These are phyloP conservation scores for Paraescarpia echinospica DNA, from an alignment of 1,140 invertebrate genomes.

Conservation along the genomic window DNA sequence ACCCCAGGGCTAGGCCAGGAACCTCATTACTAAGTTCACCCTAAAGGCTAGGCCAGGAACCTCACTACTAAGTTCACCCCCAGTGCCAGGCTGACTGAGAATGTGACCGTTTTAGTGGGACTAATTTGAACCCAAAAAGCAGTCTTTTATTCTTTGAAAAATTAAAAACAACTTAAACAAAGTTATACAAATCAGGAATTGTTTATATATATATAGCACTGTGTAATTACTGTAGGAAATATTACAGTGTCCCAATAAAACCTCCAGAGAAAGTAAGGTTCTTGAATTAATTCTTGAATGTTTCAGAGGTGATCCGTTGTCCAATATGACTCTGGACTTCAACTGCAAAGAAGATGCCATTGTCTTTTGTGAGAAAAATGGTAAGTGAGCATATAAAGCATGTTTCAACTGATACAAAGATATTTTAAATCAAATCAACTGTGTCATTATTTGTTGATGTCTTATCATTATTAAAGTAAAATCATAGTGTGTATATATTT, in stretches of 20 bases:
- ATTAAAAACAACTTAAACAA: background rate
- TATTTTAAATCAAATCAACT: too few relatives aligned
- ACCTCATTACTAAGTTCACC: too few relatives aligned
- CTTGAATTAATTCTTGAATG: background rate
- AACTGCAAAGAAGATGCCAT: conserved; percentile 82
- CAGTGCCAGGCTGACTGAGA: too few relatives aligned
- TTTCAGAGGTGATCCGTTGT: conserved; percentile 88
- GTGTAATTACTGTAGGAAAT: conserved; percentile 24
- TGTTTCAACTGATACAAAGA: conserved; percentile 4
- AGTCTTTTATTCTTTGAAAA: background rate
- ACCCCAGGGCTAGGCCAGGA: too few relatives aligned
- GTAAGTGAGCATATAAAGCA: conserved; percentile 48
- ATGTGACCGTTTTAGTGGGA: too few relatives aligned
- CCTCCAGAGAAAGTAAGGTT: too few relatives aligned
- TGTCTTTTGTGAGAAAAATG: conserved; percentile 91
- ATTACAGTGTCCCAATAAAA: conserved; percentile 36
- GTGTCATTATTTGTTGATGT: too few relatives aligned
- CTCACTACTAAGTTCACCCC: too few relatives aligned
- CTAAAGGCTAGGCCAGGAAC: too few relatives aligned
- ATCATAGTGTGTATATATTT: too few relatives aligned
- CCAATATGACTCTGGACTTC: conserved; percentile 85
- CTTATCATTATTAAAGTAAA: too few relatives aligned
- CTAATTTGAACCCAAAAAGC: too few relatives aligned
- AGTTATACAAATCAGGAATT: background rate
- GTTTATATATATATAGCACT: background rate